phyloP scores from a whole-genome alignment of 2,797 vertebrate species.

The Thunnus albacares region DNA sequence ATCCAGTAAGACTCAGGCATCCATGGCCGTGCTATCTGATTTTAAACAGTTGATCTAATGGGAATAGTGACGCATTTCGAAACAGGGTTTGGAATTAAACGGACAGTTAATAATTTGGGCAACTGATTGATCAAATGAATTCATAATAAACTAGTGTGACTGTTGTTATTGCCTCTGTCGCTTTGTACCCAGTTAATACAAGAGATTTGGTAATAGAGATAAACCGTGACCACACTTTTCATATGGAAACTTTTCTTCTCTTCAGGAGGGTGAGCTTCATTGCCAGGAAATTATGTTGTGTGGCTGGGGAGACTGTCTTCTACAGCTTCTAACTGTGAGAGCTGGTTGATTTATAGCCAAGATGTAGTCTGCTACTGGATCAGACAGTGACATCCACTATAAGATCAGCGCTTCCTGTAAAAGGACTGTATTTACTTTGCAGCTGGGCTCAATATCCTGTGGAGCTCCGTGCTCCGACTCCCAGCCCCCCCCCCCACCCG shows the following conservation, averaged over 20 bases:
- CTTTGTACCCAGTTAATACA: conserved; percentile 15
- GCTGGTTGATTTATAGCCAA: conserved; percentile 31
- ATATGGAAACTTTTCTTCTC: conserved; percentile 40
- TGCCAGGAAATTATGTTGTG: conserved; percentile 22
- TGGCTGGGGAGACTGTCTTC: conserved; percentile 7
- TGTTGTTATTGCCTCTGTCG: conserved; percentile 30
- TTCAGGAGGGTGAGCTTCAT: conserved; percentile 21
- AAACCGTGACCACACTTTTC: conserved; percentile 18
- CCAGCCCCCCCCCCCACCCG: conserved; percentile 67
- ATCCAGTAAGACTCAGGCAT: conserved; percentile 6
- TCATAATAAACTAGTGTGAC: conserved; percentile 20
- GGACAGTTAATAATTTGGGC: conserved; percentile 21
- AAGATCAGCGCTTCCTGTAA: conserved; percentile 49
- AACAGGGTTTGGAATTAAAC: conserved; percentile 22
- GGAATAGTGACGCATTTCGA: conserved; percentile 5
- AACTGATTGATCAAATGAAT: conserved; percentile 36
- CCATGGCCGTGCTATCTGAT: background rate
- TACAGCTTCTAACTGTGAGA: conserved; percentile 5
- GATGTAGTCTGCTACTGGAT: conserved; percentile 11
- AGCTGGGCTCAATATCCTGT: conserved; percentile 78
- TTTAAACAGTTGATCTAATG: conserved; percentile 16
- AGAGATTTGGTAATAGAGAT: conserved; percentile 27
- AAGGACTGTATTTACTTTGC: conserved; percentile 70
- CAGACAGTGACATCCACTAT: conserved; percentile 30
- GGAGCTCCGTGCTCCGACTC: conserved; percentile 47